phyloP scores from a whole-genome alignment of 1,140 invertebrate genomes.

The Ruditapes philippinarum region DNA sequence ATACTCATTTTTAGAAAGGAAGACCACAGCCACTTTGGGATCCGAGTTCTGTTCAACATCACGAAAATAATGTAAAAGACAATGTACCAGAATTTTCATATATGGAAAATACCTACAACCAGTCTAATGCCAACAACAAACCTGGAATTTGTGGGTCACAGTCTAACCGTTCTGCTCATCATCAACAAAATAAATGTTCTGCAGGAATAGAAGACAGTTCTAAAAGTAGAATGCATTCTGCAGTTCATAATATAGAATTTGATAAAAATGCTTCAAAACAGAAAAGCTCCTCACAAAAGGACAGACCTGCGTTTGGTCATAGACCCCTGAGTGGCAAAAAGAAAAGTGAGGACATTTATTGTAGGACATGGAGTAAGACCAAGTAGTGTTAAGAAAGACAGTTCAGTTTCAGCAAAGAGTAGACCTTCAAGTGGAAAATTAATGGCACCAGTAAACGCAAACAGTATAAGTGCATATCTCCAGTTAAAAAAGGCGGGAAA shows the following conservation, averaged over 20 bases:
- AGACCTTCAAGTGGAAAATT: constrained; percentile 68
- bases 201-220: constrained; percentile 9
- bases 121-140: neutral
- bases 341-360: constrained; percentile 70
- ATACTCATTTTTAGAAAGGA: constrained; percentile 38
- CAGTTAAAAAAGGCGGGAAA: constrained; percentile 80
- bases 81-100: constrained; percentile 44
- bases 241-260: constrained; percentile 43
- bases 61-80: neutral
- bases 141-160: neutral
- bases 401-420: constrained; percentile 33
- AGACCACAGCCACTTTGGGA: constrained; percentile 58
- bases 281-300: constrained; percentile 31
- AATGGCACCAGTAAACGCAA: constrained; percentile 77
- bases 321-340: constrained; percentile 52
- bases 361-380: constrained; percentile 70
- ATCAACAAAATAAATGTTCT: neutral
- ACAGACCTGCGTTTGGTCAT: constrained; percentile 36
- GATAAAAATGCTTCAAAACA: neutral
- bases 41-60: neutral
- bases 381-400: constrained; percentile 65
- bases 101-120: constrained; percentile 61
- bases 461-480: constrained; percentile 80
- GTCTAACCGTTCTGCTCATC: neutral
- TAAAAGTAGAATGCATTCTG: constrained; percentile 16